These are phyloP conservation scores for Drosophila sordidula DNA, from an alignment of 2,888 invertebrate genomes.

Conservation along the genomic window DNA sequence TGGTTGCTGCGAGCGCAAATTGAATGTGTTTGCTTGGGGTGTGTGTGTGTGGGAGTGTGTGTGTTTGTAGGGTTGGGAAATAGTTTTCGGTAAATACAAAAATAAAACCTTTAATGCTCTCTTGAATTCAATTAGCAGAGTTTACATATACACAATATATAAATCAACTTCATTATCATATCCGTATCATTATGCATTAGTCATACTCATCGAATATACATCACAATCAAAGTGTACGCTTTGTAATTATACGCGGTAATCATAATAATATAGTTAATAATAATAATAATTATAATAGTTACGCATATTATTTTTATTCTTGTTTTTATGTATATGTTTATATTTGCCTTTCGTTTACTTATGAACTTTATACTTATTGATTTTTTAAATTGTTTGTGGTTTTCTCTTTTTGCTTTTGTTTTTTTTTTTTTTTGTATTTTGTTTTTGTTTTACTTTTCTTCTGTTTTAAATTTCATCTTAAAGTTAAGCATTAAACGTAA, in stretches of 20 bases:
- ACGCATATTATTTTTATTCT: conserved; percentile 43
- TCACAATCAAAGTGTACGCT: conserved; percentile 80
- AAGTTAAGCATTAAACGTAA: conserved; percentile 70
- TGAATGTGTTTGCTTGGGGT: conserved; percentile 11
- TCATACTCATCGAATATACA: conserved; percentile 80
- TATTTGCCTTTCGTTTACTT: conserved; percentile 50
- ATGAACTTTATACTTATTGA: conserved; percentile 39
- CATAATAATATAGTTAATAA: conserved; percentile 63
- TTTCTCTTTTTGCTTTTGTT: conserved; percentile 22
- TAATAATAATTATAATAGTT: conserved; percentile 64
- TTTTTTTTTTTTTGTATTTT: conserved; percentile 30
- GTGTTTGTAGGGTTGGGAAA: background rate
- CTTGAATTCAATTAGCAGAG: conserved; percentile 50
- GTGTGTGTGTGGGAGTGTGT: conserved; percentile 5
- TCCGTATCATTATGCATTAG: conserved; percentile 75
- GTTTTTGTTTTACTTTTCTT: conserved; percentile 42
- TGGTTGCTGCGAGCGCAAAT: conserved; percentile 32
- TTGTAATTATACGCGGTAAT: conserved; percentile 69
- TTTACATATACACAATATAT: conserved; percentile 69
- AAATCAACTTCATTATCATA: conserved; percentile 80
- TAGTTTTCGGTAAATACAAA: conserved; percentile 45
- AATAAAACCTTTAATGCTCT: conserved; percentile 55
- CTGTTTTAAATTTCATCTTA: conserved; percentile 45
- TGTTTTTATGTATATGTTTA: conserved; percentile 29
- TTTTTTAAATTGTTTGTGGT: conserved; percentile 4